Evolutionary conservation across 1,140 invertebrate genomes (phyloP), one percentile per base, ranked within the genome.

Genomic region (Cydia amplana): DNA sequence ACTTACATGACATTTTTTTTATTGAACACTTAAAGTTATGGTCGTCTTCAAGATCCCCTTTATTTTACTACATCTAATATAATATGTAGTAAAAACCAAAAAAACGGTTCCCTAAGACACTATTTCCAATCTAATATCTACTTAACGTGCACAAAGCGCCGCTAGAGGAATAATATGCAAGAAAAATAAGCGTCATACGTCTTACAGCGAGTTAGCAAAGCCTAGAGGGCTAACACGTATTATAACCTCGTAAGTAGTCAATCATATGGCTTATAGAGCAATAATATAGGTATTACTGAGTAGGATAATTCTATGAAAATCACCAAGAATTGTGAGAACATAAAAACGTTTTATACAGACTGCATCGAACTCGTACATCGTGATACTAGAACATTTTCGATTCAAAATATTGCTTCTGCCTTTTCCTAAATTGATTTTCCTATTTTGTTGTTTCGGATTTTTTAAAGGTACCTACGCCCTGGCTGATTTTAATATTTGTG

Each of bases 171-270:
- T 23, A 9, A 63, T 63, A 20, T 9, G 23, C 20, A 20, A 64
- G 63, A 64, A 64, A 64, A 64, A 64, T 64, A 64, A 23, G 63
- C 63, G 25, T 28, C 63, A 64, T 64, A 64, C n/a, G n/a, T 64
- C 20, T 64, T 25, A 64, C 63, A 18, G n/a, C 51, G 51, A 7
- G 51, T 55, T 55, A 55, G 51, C 51, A 18, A 55, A 55, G 51
- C n/a, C 51, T 18, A 0, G n/a, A 55, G 51, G 51, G 16, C 51
- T 18, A 49, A 49, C 46, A 49, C 16, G 51, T 55, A 18, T 55
- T 55, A 20, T 55, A 55, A 18, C 6, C n/a, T 55, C 51, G 46
- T 49, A 55, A n/a, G 16, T 18, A 55, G 14, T 55, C n/a, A 4
- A 55, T 55, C 51, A 55, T 18, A 16, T n/a, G 51, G 14, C 51